Evolutionary conservation across 2,888 invertebrate species (phyloP), one percentile per base, ranked within the genome.

Genomic region (Lasioglossum malachurum): DNA sequence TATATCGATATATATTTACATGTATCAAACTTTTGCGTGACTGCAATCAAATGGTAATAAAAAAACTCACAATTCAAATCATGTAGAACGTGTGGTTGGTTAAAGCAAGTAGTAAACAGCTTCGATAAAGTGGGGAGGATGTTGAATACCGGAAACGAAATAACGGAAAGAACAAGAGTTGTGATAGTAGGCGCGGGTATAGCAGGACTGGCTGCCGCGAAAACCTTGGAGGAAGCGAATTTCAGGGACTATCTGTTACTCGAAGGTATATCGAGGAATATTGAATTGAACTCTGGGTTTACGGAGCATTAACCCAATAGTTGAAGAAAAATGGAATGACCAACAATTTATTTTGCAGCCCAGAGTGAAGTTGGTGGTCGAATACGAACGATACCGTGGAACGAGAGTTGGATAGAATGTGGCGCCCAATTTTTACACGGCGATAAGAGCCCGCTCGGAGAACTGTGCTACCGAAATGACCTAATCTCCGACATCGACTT

Each of bases 361-460:
- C 95, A 96, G 94, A 94, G 95, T 76, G 86, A 94, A 88, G 92
- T 96, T 31, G 97, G 97, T 41, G 97, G 97, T 23, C 94, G 97
- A 89, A 96, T 97, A 80, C 90, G 94, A 71, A 96, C 97, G 0
- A 84, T 96, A 44, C 87, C 92, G 10, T 93, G 96, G 87, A 94
- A 95, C 75, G 91, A 94, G 12, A 93, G 94, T 49, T 94, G 96
- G 86, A 92, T 97, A 74, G 97, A 97, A 92, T 89, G 96, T 38
- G 97, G 97, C 1, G 97, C 97, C 1, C 97, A 97, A 92, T 97
- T 97, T 96, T 93, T 97, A 64, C 97, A 97, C 91, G 97, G 97
- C 0, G 96, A 96, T 80, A 92, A 95, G 77, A 97, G 96, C 92
- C 92, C 94, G n/a, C 92, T 97, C 38, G 96, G 96, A 82, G 92